Evolutionary conservation across 2,797 vertebrate species (phyloP), one percentile per base, ranked within the genome.

Genomic region (Apodemus agrarius): DNA sequence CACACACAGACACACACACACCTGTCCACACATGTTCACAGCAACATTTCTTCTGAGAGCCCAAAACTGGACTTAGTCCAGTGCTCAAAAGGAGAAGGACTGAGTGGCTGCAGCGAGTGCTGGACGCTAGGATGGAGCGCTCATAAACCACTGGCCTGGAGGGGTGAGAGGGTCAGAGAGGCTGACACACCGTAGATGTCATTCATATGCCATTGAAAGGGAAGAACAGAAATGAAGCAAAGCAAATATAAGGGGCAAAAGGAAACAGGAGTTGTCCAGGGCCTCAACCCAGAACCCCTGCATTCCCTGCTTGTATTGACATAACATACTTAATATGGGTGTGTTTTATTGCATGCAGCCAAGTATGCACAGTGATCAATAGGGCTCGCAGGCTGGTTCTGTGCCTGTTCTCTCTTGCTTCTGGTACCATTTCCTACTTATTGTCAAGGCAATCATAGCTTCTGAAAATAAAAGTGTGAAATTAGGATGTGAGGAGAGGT

Each of bases 11-110:
- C 9, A 19, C 31, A 21, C 0, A 43, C 89, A 49, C 4, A 26
- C 59, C 92, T 59, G 19, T 31, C 75, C 86, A 40, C 59, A 75
- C 57, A 85, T 8, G 19, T 72, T 63, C 86, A 37, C 2, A n/a
- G 79, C 65, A 31, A 31, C 14, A 81, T 82, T 95, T 94, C 49
- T 52, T 21, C 31, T 54, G n/a, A 80, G 0, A 79, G 76, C 57
- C 52, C n/a, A 52, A n/a, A 90, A 94, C 19, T 69, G 76, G 37
- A 94, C 89, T 95, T 22, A 91, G 69, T 78, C 78, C 54, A 72
- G 63, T 57, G 65, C n/a, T 81, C 65, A 91, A 74, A 4, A 49
- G 57, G 31, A 97, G 52, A 85, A 16, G 12, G 85, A 90, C 40
- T 17, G 72, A 76, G n/a, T 8, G 6, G 11, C 5, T 1, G 24